Evolutionary conservation across 2,797 vertebrate species (phyloP), one percentile per base, ranked within the genome.

Genomic region (Nyctibius grandis): DNA sequence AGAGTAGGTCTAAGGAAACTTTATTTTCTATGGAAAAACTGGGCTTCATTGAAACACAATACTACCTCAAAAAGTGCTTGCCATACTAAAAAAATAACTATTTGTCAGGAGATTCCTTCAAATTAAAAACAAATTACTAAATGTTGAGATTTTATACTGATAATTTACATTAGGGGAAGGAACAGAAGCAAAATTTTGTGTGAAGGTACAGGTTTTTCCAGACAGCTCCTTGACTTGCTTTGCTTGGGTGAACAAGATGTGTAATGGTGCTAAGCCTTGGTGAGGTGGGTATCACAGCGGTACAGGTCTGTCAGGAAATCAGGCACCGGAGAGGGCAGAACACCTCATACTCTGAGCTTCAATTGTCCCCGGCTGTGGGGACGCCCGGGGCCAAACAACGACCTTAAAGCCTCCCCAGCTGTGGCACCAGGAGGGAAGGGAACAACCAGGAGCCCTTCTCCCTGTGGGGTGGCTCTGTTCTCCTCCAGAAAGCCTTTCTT

Each of bases 351-450:
- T 73, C 54, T n/a, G 38, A 59, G 15, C 47, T 57, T 65, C 40
- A 10, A 2, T n/a, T 3, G 1, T 54, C 25, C 11, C 12, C 38
- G 3, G 4, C 29, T 56, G 36, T 1, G 4, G 63, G 74, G 51
- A 40, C 6, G 3, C 31, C 12, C 1, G 4, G 33, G 7, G 33
- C 18, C 45, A 63, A 47, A 79, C 4, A 53, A 20, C 0, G 1
- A 29, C 7, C 2, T 47, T 75, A 57, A 88, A 81, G 31, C 42
- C 31, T 82, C 34, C 29, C 17, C 15, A 40, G 48, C 26, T 4
- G 1, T 18, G 51, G 33, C 64, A 57, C 45, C 33, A 45, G 68
- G 28, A 61, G 19, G 25, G 53, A 73, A 2, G 36, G 29, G 26
- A 60, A 28, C 34, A 69, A 9, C 23, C 15, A 34, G 61, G 33